Base-by-base conservation (phyloP, 2,888 invertebrate species). In the Oligia fasciuncula region DNA sequence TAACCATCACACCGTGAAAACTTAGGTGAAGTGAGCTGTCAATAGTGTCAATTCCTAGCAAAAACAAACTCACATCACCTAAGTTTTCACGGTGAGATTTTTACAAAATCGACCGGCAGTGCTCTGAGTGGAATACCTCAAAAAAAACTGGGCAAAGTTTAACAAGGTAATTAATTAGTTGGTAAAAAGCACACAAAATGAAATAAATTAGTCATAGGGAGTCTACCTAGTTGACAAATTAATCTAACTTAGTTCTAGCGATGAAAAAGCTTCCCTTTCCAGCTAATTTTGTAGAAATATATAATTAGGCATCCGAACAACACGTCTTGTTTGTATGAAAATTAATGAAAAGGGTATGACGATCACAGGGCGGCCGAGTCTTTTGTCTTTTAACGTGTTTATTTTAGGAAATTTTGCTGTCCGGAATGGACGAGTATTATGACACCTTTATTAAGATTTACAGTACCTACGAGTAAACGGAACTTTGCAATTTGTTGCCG, bases 241-340 rank as follows among this genome's bases (percentile, higher is more conserved):
- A 62, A 69, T 80, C 63, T 43, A 80, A 69, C 29, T 65, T 60
- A 66, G 49, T 80, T 49, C 8, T 71, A 67, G 29, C 43, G 19
- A 19, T 73, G 19, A 69, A 40, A 62, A 75, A 51, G 68, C 2
- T 60, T 51, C 2, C 23, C 57, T 67, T 77, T 68, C 14, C 11
- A 66, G 11, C 17, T 62, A 71, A 23, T 63, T 83, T 62, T n/a
- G 71, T 71, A 57, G 5, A 40, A 74, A 63, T 49, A 40, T 65
- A 69, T 65, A 69, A 84, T 82, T 63, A 74, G 2, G 46, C 40
- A 57, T n/a, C 35, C 49, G 1, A 35, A 40, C 14, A 46, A 29
- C 63, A 14, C n/a, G 46, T 11, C 46, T 76, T 23, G n/a, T 73
- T 76, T 62, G 19, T 40, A 63, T 77, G 54, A 69, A 76, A 65